Conservation (phyloP, 2,113 vertebrate species). For the Atherinomorus stipes region DNA sequence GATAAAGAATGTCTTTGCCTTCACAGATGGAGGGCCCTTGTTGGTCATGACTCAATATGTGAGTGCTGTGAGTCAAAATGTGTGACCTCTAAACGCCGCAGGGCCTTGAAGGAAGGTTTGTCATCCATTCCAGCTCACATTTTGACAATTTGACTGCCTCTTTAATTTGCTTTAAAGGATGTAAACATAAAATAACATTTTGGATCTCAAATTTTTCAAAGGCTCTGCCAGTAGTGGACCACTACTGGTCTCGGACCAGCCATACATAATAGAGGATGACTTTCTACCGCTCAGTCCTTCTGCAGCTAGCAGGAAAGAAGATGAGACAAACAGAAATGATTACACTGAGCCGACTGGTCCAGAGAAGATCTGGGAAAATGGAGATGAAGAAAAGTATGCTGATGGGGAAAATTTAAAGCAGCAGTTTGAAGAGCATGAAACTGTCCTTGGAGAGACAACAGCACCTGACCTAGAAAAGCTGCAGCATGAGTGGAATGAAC, state of each 20-base stretch:
- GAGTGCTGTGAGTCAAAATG: constrained; percentile 79
- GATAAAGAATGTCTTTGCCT: neutral
- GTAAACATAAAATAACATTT: neutral
- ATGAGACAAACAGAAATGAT: constrained; percentile 3
- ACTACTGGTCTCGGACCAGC: constrained; percentile 65
- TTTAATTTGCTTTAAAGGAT: neutral
- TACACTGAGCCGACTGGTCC: neutral
- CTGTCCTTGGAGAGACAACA: neutral
- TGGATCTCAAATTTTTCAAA: constrained; percentile 12
- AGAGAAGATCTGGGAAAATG: constrained; percentile 16
- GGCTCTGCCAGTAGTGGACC: constrained; percentile 62
- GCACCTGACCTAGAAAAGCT: constrained; percentile 11
- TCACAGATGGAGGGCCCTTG: constrained; percentile 76
- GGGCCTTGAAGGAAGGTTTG: constrained; percentile 67
- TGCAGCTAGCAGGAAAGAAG: neutral
- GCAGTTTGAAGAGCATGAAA: constrained; percentile 19
- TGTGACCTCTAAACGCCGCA: constrained; percentile 49
- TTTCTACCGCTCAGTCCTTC: constrained; percentile 4
- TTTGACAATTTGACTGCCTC: no score
- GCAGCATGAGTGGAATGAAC: constrained; percentile 3
- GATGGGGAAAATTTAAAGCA: neutral
- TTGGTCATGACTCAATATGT: constrained; percentile 74
- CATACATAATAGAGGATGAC: constrained; percentile 18
- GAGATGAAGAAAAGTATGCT: neutral
- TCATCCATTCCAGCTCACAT: neutral